Evolutionary conservation across 2,113 vertebrate genomes (phyloP).

Genomic region (Recurvirostra avosetta): DNA sequence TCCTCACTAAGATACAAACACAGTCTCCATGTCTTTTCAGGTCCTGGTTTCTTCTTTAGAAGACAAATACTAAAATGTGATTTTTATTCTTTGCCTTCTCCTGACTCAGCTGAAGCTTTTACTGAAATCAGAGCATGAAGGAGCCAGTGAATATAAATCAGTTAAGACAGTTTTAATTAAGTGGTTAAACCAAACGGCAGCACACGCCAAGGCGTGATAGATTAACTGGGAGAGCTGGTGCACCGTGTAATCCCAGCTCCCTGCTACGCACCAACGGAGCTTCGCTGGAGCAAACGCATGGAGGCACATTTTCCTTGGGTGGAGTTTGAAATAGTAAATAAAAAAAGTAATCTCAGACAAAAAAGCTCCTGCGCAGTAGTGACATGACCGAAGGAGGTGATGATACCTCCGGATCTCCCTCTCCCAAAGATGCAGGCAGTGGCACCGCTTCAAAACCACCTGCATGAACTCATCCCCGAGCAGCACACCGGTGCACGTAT

Average conservation of each 20-base stretch:
- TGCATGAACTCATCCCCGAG: background rate
- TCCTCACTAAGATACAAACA: background rate
- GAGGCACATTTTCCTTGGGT: background rate
- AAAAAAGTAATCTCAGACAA: background rate
- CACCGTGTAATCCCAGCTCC: rapidly evolving
- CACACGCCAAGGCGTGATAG: rapidly evolving
- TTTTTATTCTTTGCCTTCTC: background rate
- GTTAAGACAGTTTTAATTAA: background rate
- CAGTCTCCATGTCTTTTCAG: rapidly evolving
- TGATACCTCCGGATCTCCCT: background rate
- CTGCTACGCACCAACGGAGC: rapidly evolving
- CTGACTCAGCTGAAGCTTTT: background rate
- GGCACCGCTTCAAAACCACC: background rate
- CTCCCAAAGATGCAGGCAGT: background rate
- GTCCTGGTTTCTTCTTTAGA: background rate
- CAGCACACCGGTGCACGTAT: rapidly evolving
- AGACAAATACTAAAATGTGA: background rate
- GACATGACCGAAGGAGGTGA: background rate
- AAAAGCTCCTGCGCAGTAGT: background rate
- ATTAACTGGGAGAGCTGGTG: background rate
- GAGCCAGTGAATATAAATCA: background rate
- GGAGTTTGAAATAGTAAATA: background rate
- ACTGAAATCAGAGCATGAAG: background rate
- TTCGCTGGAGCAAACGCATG: background rate
- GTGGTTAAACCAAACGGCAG: background rate